phyloP scores from a whole-genome alignment of 2,797 vertebrate species.

The Dryobates pubescens region DNA sequence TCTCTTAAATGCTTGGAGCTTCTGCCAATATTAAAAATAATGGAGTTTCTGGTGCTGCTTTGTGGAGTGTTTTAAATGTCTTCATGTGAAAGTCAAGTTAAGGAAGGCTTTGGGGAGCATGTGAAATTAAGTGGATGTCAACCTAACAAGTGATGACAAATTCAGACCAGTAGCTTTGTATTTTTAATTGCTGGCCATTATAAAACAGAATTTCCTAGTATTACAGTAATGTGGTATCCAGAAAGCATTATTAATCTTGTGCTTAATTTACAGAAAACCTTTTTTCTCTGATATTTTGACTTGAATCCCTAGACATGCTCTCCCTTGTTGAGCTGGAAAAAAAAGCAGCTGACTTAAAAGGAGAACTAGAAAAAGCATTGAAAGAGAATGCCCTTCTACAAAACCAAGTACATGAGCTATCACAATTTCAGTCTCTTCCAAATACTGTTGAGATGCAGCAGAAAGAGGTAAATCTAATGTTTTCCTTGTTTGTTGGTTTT shows the following conservation, averaged over 20 bases:
- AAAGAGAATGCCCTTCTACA: constrained; percentile 76
- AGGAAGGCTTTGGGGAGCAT: not conserved
- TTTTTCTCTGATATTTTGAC: not conserved
- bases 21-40: not conserved
- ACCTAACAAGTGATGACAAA: not conserved
- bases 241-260: not conserved
- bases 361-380: constrained; percentile 75
- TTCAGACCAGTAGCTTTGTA: not conserved
- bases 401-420: constrained; percentile 76
- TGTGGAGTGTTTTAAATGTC: not conserved
- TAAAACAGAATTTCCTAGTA: not conserved
- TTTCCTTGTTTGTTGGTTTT: fast-evolving
- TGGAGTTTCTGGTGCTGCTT: not conserved
- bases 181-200: not conserved
- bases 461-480: constrained; percentile 68
- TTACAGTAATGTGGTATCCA: not conserved
- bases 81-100: not conserved
- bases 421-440: constrained; percentile 62
- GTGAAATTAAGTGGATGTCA: not conserved
- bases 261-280: not conserved
- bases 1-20: not conserved
- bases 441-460: constrained; percentile 71
- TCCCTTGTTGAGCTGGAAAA: constrained; percentile 82
- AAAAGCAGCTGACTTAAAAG: constrained; percentile 74
- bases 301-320: constrained; percentile 77